Percentiles rank a stretch among this genome's conserved stretches.
phyloP scores from a whole-genome alignment of 2,888 invertebrate species.

The Netelia melanura region DNA sequence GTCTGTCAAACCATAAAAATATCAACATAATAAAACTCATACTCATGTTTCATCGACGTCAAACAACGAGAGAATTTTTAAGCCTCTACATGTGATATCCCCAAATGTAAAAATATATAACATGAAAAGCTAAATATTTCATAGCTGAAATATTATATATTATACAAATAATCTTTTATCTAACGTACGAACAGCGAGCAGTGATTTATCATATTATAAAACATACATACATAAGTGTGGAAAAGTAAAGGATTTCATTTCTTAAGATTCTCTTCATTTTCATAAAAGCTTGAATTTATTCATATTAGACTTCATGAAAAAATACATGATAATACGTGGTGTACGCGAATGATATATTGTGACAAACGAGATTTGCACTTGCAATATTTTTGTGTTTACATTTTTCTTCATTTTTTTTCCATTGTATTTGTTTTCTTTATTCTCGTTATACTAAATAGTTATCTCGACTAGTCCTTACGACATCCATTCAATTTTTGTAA shows the following conservation, averaged over 20 bases:
- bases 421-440: conserved; percentile 6
- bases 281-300: conserved; percentile 79
- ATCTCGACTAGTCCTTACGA: conserved; percentile 55
- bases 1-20: conserved; percentile 51
- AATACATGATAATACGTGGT: conserved; percentile 82
- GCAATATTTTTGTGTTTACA: conserved; percentile 36
- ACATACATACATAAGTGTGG: no score
- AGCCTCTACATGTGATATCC: neutral
- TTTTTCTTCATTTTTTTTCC: conserved; percentile 40
- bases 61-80: conserved; percentile 12
- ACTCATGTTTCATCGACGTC: conserved; percentile 48
- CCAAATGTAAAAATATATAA: no score
- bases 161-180: neutral
- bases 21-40: conserved; percentile 59
- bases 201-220: no score
- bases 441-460: conserved; percentile 50
- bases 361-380: conserved; percentile 66
- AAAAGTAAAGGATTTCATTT: neutral
- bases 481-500: conserved; percentile 66
- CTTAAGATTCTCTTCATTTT: conserved; percentile 37
- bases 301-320: conserved; percentile 82
- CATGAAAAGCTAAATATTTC: no score
- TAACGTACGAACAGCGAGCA: neutral
- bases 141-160: no score
- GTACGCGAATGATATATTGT: conserved; percentile 74